Percentiles rank a stretch among this genome's conserved stretches.
Evolutionary conservation across 2,797 vertebrate species (phyloP).

Genomic region (Syngnathus rostellatus): DNA sequence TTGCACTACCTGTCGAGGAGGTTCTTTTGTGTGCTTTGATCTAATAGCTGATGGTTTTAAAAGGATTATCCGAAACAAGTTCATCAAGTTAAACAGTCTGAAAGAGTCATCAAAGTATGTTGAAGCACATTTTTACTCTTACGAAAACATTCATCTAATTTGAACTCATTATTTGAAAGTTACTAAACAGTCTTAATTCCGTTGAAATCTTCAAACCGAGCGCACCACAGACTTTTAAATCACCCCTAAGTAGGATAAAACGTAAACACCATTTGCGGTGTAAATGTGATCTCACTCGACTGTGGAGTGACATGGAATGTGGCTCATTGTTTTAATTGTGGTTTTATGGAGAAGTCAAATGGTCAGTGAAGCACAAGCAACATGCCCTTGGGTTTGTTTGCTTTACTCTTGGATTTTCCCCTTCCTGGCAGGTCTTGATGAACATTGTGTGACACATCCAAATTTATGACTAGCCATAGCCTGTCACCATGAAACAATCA

Average conservation of each 20-base stretch:
- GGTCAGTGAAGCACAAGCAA: slow-evolving; percentile 32
- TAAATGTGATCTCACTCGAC: slow-evolving; percentile 19
- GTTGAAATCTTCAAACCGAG: slow-evolving; percentile 45
- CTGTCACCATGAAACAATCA: slow-evolving; percentile 9
- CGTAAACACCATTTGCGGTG: background rate
- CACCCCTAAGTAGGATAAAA: slow-evolving; percentile 20
- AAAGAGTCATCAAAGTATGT: background rate
- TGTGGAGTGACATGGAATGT: slow-evolving; percentile 33
- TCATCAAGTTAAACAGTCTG: background rate
- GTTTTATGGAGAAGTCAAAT: slow-evolving; percentile 50
- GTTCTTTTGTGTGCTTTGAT: background rate
- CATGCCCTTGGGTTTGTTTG: slow-evolving; percentile 46
- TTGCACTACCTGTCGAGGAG: background rate
- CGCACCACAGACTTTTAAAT: slow-evolving; percentile 38
- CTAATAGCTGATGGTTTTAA: background rate
- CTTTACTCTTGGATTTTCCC: slow-evolving; percentile 32
- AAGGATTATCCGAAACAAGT: background rate
- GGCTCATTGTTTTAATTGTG: slow-evolving; percentile 47
- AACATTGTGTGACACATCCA: slow-evolving; percentile 39
- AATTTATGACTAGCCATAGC: slow-evolving; percentile 29
- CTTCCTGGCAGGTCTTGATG: slow-evolving; percentile 40
- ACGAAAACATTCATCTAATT: background rate
- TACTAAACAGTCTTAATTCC: slow-evolving; percentile 6
- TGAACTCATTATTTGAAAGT: background rate
- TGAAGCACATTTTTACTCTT: background rate